Base-by-base conservation (phyloP, 2,113 vertebrate genomes). In the Pseudois nayaur region DNA sequence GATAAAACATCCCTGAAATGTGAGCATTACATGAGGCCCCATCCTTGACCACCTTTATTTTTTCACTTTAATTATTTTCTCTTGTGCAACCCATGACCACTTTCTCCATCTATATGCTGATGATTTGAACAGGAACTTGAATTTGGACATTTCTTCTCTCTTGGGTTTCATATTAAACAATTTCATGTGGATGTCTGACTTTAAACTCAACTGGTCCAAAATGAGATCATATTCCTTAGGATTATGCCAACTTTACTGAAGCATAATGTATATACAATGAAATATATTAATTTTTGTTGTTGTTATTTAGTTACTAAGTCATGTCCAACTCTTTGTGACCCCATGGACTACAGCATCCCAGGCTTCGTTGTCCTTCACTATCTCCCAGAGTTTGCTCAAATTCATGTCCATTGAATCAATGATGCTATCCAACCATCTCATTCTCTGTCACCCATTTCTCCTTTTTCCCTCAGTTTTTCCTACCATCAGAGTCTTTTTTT, bases 41-140 rank as follows among this genome's bases (percentile, higher is more conserved):
- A 52, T 67, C 43, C 8, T 71, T 88, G n/a, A 52, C 8, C 36
- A 67, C 78, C 71, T 52, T 40, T 83, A 43, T 36, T 31, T 54
- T 94, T 76, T 87, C 29, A 57, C 21, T 87, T 86, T 83, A 83
- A 91, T n/a, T 59, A 94, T n/a, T 83, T 40, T 84, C 23, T 29
- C 36, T 16, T 3, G 14, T 50, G 13, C 54, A 45, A 55, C 3
- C 25, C 9, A 17, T 4, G 25, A 8, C 31, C 43, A 91, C 17
- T 15, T 92, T 81, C 17, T 21, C 57, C n/a, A 54, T 21, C 40
- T 79, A 2, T 25, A 71, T 16, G 14, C 9, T 29, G n/a, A 87
- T 57, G 33, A 84, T 8, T 76, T 13, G 45, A 60, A 71, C 6
- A 54, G 48, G 7, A 92, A 88, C 13, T 92, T 92, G 29, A 54